Percentiles rank a stretch among this genome's conserved stretches.
phyloP scores from a whole-genome alignment of 2,888 invertebrate species.

The Malthinus flaveolus region DNA sequence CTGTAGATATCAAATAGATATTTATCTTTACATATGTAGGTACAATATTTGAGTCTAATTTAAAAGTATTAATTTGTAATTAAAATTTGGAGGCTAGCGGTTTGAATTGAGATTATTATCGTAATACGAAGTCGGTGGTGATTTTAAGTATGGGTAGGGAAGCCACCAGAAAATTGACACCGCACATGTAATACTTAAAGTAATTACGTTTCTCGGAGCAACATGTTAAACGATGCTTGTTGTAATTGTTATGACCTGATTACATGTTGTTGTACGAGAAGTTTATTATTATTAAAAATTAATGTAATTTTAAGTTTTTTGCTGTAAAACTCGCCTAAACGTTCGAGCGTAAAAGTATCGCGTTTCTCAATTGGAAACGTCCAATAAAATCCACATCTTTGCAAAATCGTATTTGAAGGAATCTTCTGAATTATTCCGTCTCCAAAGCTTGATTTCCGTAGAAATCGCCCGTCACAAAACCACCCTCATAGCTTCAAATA shows the following conservation, averaged over 20 bases:
- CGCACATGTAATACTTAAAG: constrained; percentile 17
- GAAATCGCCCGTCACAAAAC: too few species aligned
- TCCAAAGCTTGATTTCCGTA: too few species aligned
- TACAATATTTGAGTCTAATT: constrained; percentile 22
- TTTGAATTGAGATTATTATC: too few species aligned
- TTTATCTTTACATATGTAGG: constrained; percentile 24
- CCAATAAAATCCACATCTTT: too few species aligned
- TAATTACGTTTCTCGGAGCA: constrained; percentile 20
- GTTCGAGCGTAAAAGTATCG: not conserved
- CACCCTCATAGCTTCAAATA: too few species aligned
- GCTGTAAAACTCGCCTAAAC: too few species aligned
- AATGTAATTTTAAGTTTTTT: too few species aligned
- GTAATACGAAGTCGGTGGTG: too few species aligned
- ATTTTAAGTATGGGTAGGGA: constrained; percentile 4
- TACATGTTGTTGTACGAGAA: constrained; percentile 8
- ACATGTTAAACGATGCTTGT: constrained; percentile 21
- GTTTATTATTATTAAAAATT: not conserved
- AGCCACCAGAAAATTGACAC: constrained; percentile 25
- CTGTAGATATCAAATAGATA: constrained; percentile 28
- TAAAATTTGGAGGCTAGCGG: not conserved
- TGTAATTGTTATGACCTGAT: constrained; percentile 24
- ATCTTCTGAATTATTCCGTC: too few species aligned
- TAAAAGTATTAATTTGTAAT: constrained; percentile 20
- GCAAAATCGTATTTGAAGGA: too few species aligned
- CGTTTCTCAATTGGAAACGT: too few species aligned